Base-by-base conservation (phyloP, 2,113 vertebrate species). In the Nyctereutes procyonoides region DNA sequence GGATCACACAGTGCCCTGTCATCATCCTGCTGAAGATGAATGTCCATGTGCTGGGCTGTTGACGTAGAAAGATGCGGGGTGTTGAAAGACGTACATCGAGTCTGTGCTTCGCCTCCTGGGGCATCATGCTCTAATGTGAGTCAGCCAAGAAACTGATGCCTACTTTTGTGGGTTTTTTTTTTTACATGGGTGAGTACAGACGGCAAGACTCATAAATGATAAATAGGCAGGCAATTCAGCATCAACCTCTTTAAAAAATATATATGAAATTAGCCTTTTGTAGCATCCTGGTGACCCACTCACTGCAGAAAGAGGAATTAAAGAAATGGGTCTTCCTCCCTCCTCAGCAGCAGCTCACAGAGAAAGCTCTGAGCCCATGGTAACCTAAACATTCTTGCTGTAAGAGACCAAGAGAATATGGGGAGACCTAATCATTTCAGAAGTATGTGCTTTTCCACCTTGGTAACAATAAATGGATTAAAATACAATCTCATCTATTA, bases 241-340 rank as follows among this genome's bases (percentile, higher is more conserved):
- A 81, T 55, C 86, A 82, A 26, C 30, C 38, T 56, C 69, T 97
- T 86, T 73, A 76, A 84, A 80, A 90, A 4, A 79, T 53, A 87
- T 4, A 14, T 32, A 30, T 53, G 84, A 93, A 73, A 80, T 90
- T 3, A 67, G 26, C 43, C 82, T 76, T n/a, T 43, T 28, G 20
- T 13, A 73, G 26, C 81, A 58, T 35, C 20, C 14, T 24, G 60
- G 89, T 20, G 30, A 90, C 35, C 48, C 26, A 65, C 11, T 43
- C 26, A 65, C 26, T 51, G 67, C 16, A 51, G 63, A 93, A 88
- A 43, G 17, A 67, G 19, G 22, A 81, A 88, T 15, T 35, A 87
- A 65, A 92, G 87, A 86, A 60, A 87, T 8, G 15, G 2, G 2
- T 16, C 0, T 3, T 38, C 22, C 24, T 55, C n/a, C 32, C 30